These are phyloP conservation scores for Pristionchus pacificus DNA, from an alignment of 1,140 invertebrate species.

Conservation along the genomic window DNA sequence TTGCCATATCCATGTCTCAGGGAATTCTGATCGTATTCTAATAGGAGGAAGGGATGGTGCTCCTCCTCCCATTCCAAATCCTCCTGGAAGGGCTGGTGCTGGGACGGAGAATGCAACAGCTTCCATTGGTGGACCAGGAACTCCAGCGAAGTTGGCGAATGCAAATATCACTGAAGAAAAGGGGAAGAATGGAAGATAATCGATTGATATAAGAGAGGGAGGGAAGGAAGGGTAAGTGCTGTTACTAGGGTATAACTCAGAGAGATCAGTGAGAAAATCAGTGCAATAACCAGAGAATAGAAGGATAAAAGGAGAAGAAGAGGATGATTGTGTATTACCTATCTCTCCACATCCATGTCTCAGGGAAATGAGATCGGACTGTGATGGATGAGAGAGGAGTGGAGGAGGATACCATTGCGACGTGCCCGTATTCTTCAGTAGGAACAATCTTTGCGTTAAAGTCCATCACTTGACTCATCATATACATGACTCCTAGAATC, in stretches of 20 bases:
- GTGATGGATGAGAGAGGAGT: background rate
- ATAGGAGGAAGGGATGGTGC: background rate
- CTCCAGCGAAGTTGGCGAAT: background rate
- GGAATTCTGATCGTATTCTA: background rate
- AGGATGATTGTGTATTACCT: background rate
- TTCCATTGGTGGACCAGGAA: too few species aligned
- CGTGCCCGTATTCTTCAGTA: too few species aligned
- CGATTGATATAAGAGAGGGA: background rate
- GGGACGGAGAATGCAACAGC: background rate
- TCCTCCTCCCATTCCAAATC: background rate
- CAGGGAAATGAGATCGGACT: slow-evolving; percentile 37
- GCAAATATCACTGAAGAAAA: background rate
- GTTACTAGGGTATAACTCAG: too few species aligned
- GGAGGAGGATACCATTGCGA: background rate
- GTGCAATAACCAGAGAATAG: too few species aligned
- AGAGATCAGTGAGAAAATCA: too few species aligned
- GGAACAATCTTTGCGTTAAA: too few species aligned
- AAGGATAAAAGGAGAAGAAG: too few species aligned
- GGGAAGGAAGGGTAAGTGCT: too few species aligned
- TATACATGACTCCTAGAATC: too few species aligned
- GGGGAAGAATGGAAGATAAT: background rate
- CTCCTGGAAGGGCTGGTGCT: background rate
- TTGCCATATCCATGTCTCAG: background rate
- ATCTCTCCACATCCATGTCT: slow-evolving; percentile 44
- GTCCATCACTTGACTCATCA: too few species aligned